Evolutionary conservation across 2,797 vertebrate genomes (phyloP).

Genomic region (Triplophysa yarkandensis): DNA sequence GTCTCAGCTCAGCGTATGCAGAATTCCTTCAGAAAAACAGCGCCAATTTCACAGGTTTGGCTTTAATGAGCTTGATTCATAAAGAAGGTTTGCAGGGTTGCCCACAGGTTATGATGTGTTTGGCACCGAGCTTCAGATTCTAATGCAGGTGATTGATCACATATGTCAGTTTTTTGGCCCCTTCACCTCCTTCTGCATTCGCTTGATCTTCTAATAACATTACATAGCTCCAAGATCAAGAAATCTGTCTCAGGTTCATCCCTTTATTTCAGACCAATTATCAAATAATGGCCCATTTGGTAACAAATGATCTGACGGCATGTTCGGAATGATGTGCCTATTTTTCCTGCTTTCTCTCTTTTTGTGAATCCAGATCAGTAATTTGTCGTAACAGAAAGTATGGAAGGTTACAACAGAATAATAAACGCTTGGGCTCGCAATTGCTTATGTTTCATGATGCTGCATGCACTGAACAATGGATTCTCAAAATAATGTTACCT

Average conservation of each 20-base stretch:
- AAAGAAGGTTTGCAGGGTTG: slow-evolving; percentile 43
- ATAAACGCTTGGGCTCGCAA: slow-evolving; percentile 71
- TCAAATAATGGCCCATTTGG: slow-evolving; percentile 69
- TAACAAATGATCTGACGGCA: slow-evolving; percentile 64
- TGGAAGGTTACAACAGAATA: slow-evolving; percentile 65
- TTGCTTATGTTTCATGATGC: slow-evolving; percentile 75
- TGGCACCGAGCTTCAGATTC: slow-evolving; percentile 36
- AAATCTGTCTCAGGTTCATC: slow-evolving; percentile 62
- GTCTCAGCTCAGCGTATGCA: background rate
- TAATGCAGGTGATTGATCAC: slow-evolving; percentile 50
- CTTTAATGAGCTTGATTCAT: slow-evolving; percentile 52
- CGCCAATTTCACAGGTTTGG: slow-evolving; percentile 28
- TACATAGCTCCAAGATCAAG: slow-evolving; percentile 54
- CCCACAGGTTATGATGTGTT: slow-evolving; percentile 47
- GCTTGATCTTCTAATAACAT: slow-evolving; percentile 51
- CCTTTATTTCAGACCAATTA: slow-evolving; percentile 70
- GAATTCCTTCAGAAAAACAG: slow-evolving; percentile 4
- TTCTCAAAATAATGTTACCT: slow-evolving; percentile 65
- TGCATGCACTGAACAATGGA: slow-evolving; percentile 49
- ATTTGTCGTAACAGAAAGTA: slow-evolving; percentile 64
- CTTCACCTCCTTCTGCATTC: slow-evolving; percentile 22
- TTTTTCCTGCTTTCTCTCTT: slow-evolving; percentile 6
- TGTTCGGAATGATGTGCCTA: slow-evolving; percentile 32
- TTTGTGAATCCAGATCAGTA: slow-evolving; percentile 25
- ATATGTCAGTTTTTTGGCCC: slow-evolving; percentile 41